Conservation (phyloP, 2,113 vertebrate species). For the Monarcha castaneiventris region DNA sequence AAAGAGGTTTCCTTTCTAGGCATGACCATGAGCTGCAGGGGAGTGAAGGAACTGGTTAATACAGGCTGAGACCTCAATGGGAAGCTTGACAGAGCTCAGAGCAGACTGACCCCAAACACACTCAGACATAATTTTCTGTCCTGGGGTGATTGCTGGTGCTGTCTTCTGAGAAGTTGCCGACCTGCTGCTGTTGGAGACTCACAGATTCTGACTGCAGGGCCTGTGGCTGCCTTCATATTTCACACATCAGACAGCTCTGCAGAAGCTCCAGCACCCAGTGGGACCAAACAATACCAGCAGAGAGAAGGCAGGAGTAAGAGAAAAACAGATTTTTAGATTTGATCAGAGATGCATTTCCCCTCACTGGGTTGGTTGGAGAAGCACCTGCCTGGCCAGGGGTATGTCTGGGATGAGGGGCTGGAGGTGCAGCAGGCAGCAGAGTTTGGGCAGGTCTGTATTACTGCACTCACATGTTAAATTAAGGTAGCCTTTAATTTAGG, state of each 20-base stretch:
- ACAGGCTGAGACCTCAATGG: neutral
- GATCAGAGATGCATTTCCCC: neutral
- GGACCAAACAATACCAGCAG: neutral
- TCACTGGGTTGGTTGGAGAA: neutral
- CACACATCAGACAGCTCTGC: neutral
- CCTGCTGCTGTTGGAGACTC: neutral
- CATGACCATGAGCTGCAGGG: neutral
- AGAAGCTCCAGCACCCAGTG: neutral
- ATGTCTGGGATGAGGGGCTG: neutral
- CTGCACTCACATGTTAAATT: neutral
- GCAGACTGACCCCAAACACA: constrained; percentile 5
- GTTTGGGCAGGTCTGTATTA: neutral
- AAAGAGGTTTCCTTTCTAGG: neutral
- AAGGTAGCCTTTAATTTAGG: neutral
- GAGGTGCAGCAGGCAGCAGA: neutral
- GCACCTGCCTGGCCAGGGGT: neutral
- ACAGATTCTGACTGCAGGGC: neutral
- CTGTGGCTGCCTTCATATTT: neutral
- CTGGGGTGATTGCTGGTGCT: neutral
- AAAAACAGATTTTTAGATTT: neutral
- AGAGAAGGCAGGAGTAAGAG: neutral
- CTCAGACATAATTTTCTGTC: neutral
- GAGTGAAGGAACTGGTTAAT: neutral
- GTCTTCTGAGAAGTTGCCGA: neutral
- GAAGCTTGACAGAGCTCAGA: neutral